phyloP scores from a whole-genome alignment of 2,888 invertebrate species.

The Oegoconia quadripuncta region DNA sequence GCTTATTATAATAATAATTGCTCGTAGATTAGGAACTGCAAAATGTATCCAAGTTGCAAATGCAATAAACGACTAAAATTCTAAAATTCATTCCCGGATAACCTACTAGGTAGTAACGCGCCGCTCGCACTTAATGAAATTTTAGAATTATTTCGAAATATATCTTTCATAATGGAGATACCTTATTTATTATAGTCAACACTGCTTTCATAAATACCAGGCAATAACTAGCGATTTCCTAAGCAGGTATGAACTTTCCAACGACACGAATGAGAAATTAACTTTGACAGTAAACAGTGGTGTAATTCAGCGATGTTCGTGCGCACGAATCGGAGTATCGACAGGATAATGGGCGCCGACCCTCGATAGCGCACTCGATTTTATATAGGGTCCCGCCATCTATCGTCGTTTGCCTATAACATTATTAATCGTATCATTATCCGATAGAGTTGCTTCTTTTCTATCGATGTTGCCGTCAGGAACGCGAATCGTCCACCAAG shows the following conservation, averaged over 20 bases:
- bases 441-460: slow-evolving; percentile 2
- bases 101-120: no score
- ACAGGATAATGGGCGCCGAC: slow-evolving; percentile 64
- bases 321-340: slow-evolving; percentile 71
- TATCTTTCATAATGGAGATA: no score
- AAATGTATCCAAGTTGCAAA: no score
- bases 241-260: slow-evolving; percentile 45
- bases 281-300: slow-evolving; percentile 75
- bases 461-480: slow-evolving; percentile 5
- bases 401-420: slow-evolving; percentile 47
- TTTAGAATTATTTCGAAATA: no score
- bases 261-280: slow-evolving; percentile 72
- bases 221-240: slow-evolving; percentile 13
- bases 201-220: slow-evolving; percentile 1
- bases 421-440: slow-evolving; percentile 54
- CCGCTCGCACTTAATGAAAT: no score
- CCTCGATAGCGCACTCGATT: slow-evolving; percentile 44
- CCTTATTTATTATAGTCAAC: not conserved
- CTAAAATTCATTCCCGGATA: no score
- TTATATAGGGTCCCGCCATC: slow-evolving; percentile 44
- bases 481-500: no score
- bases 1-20: no score
- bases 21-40: no score
- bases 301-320: slow-evolving; percentile 76
- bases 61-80: no score